phyloP scores from a whole-genome alignment of 2,888 invertebrate genomes.

The Homarus gammarus region DNA sequence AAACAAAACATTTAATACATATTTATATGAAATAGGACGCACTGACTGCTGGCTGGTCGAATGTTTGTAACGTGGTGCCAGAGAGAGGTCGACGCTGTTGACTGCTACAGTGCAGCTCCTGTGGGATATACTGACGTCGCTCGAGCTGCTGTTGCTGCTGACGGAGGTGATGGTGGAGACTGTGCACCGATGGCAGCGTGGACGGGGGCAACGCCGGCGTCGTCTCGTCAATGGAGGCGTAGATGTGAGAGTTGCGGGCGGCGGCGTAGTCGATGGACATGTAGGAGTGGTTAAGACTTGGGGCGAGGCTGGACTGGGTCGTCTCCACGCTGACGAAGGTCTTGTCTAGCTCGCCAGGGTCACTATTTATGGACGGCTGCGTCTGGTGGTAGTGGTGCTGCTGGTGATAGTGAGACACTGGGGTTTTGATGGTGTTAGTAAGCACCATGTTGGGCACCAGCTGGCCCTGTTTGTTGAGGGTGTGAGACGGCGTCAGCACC shows the following conservation, averaged over 20 bases:
- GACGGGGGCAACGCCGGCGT: constrained; percentile 43
- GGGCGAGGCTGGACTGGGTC: constrained; percentile 74
- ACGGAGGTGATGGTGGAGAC: constrained; percentile 56
- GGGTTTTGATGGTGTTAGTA: constrained; percentile 62
- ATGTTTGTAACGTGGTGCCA: constrained; percentile 16
- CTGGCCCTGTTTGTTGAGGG: constrained; percentile 41
- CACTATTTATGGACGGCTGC: constrained; percentile 68
- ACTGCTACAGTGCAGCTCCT: constrained; percentile 5
- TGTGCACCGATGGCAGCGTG: constrained; percentile 52
- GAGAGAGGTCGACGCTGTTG: constrained; percentile 51
- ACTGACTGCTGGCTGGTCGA: constrained; percentile 61
- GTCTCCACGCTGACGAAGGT: constrained; percentile 75
- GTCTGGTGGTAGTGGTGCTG: constrained; percentile 63
- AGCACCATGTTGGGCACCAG: constrained; percentile 70
- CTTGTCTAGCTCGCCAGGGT: constrained; percentile 69
- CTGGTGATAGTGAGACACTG: constrained; percentile 47
- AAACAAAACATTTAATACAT: neutral
- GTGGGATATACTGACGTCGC: constrained; percentile 31
- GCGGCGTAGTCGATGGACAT: constrained; percentile 75
- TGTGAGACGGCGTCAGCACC: constrained; percentile 50
- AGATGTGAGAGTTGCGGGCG: constrained; percentile 70
- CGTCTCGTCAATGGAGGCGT: constrained; percentile 74
- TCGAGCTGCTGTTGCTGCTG: constrained; percentile 67
- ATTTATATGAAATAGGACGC: constrained; percentile 72
- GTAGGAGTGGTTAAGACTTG: constrained; percentile 72